Base-by-base conservation (phyloP, 2,113 vertebrate species). In the Setophaga kirtlandii region DNA sequence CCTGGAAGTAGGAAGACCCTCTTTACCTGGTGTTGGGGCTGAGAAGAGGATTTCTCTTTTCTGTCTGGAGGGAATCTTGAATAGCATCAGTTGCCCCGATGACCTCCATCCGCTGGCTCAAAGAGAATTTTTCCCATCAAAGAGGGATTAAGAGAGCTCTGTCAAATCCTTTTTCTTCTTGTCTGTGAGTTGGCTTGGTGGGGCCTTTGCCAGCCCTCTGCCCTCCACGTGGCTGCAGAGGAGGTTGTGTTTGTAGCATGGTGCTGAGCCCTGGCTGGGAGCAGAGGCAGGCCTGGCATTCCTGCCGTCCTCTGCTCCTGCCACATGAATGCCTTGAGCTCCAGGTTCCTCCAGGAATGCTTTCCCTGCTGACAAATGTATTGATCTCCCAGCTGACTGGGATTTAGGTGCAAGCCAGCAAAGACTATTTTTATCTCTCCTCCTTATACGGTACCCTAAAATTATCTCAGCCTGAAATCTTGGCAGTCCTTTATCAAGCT, bases 401-500 rank as follows among this genome's bases (percentile, higher is more conserved):
- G 88, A 83, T 71, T 65, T 77, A 88, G 92, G 75, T 70, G 82
- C 28, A 80, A 90, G 90, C 88, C 86, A 87, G 69, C 46, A 50
- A 53, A 16, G 33, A 65, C 93, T 97, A 96, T 96, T 97, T 97
- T 95, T 96, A 93, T 92, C 90, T 80, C 63, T 85, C 94, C 95
- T 95, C 96, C 96, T 96, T 97, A 97, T 97, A 97, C 84, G 95
- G 97, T 93, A 74, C 90, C 92, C 83, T 86, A 59, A 87, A 95
- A 87, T 94, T 86, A 91, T 94, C 89, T 90, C 42, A 39, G 78
- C 31, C 71, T 49, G 33, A 73, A 81, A 93, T 93, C 96, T 95
- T 97, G 93, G 91, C 94, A 69, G 35, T 52, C 94, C 83, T 94
- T 86, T 83, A 56, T 79, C 80, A 71, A 83, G 83, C 50, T 64